Percentiles rank a stretch among this genome's conserved stretches.
These are phyloP conservation scores for Natrix natrix DNA, from an alignment of 2,797 vertebrate species.

Conservation along the genomic window DNA sequence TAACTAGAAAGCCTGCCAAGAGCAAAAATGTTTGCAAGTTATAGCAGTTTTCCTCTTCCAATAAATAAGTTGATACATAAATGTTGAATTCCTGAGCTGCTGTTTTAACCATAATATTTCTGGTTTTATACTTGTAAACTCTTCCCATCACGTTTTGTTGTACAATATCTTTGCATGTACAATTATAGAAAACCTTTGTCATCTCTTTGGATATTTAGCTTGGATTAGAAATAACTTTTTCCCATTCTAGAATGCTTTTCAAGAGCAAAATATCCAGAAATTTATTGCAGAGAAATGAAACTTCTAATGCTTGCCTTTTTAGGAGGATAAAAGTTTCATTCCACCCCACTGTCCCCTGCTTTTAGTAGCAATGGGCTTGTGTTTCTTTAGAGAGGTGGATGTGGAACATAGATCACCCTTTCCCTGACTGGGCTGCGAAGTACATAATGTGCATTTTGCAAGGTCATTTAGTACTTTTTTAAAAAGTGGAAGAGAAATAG, in stretches of 20 bases:
- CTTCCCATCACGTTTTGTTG: background rate
- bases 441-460: background rate
- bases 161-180: background rate
- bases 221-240: background rate
- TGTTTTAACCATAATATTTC: constrained; percentile 16
- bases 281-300: background rate
- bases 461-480: background rate
- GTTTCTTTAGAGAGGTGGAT: background rate
- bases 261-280: background rate
- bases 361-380: background rate
- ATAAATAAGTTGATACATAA: constrained; percentile 31
- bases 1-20: constrained; percentile 17
- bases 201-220: background rate
- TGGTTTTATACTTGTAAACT: background rate
- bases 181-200: background rate
- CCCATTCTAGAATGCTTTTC: background rate
- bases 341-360: background rate
- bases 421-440: background rate
- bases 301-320: background rate
- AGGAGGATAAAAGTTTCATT: background rate
- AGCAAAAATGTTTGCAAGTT: constrained; percentile 16
- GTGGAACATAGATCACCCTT: background rate
- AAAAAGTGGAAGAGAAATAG: background rate
- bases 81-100: constrained; percentile 33
- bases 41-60: background rate